Base-by-base conservation (phyloP, 2,888 invertebrate genomes). In the Hypomecis punctinalis region DNA sequence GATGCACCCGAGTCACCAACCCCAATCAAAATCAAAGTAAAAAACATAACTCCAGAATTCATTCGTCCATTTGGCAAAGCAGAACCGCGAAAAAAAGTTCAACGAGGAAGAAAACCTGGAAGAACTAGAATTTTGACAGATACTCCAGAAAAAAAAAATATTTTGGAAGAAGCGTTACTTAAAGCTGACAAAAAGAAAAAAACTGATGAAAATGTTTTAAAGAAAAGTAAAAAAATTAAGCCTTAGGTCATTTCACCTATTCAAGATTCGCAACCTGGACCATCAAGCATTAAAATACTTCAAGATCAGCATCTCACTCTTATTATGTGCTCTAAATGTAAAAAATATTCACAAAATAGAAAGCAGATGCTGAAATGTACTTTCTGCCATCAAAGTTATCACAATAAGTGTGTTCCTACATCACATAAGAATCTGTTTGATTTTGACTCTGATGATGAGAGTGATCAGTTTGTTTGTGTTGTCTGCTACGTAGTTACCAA, bases 401-500 rank as follows among this genome's bases (percentile, higher is more conserved):
- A 45, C 57, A n/a, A n/a, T n/a, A n/a, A 33, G 54, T 58, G 53
- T 46, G 11, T 54, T n/a, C n/a, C n/a, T n/a, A n/a, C n/a, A n/a
- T n/a, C n/a, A n/a, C n/a, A n/a, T n/a, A n/a, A n/a, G n/a, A n/a
- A n/a, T n/a, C n/a, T n/a, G n/a, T n/a, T n/a, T n/a, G n/a, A n/a
- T n/a, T n/a, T n/a, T n/a, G n/a, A n/a, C n/a, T n/a, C n/a, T n/a
- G n/a, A n/a, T n/a, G n/a, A n/a, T n/a, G n/a, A n/a, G n/a, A n/a
- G n/a, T n/a, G n/a, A n/a, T n/a, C n/a, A n/a, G n/a, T n/a, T n/a
- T n/a, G n/a, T n/a, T n/a, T n/a, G n/a, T n/a, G n/a, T n/a, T 53
- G 48, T 56, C 40, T 57, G 65, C 57, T 65, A 53, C 37, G 37
- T 65, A 23, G 60, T 53, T 48, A 57, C 47, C 8, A 51, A 39